Conservation (phyloP, 1,140 invertebrate genomes). For the Lerema accius region DNA sequence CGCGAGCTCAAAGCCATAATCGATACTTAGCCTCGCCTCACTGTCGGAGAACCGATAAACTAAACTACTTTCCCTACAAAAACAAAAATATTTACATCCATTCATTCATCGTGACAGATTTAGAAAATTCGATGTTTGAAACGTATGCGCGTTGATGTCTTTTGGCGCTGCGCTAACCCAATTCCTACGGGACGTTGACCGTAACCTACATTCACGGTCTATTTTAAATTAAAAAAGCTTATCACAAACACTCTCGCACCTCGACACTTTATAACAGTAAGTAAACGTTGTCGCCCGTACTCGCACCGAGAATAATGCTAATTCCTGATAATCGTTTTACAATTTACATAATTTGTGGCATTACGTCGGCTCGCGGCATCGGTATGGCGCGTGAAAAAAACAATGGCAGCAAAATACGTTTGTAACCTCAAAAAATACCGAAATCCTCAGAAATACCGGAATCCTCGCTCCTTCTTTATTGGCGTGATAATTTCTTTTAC, state of each 20-base stretch:
- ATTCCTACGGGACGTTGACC: conserved; percentile 53
- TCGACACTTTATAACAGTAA: conserved; percentile 17
- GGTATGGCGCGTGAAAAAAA: conserved; percentile 48
- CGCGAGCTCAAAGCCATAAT: conserved; percentile 16
- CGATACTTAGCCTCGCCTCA: conserved; percentile 22
- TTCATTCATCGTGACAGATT: conserved; percentile 11
- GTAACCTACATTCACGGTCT: conserved; percentile 45
- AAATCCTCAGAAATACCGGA: conserved; percentile 61
- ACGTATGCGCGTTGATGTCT: conserved; percentile 54
- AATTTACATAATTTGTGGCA: conserved; percentile 61
- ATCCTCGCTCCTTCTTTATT: conserved; percentile 44
- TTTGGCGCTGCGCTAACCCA: conserved; percentile 51
- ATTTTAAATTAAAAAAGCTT: conserved; percentile 35
- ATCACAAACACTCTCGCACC: conserved; percentile 11
- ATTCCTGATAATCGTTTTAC: conserved; percentile 60
- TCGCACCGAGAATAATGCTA: conserved; percentile 46
- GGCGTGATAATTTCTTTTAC: conserved; percentile 33
- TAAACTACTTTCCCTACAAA: conserved; percentile 9
- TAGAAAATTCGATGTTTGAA: conserved; percentile 16
- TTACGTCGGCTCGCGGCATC: conserved; percentile 45
- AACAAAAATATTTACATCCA: background rate
- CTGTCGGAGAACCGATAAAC: conserved; percentile 15
- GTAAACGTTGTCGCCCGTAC: conserved; percentile 32
- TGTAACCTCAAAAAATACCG: conserved; percentile 54
- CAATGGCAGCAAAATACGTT: conserved; percentile 51